Percentiles rank a stretch among this genome's conserved stretches.
Evolutionary conservation across 2,797 vertebrate genomes (phyloP).

Genomic region (Tachyglossus aculeatus): DNA sequence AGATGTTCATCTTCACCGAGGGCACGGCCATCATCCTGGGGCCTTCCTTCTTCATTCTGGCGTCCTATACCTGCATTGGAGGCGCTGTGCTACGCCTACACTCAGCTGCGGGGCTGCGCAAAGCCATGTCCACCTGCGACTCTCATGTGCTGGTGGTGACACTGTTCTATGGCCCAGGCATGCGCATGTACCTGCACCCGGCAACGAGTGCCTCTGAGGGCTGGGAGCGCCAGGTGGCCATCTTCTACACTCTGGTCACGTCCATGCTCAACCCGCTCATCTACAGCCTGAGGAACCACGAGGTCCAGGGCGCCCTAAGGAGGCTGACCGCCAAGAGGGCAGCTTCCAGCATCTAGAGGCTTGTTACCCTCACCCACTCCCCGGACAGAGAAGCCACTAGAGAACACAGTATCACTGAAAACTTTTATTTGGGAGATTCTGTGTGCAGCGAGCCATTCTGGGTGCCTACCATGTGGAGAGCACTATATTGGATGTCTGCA

Average conservation of each 20-base stretch:
- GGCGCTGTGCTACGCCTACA: conserved; percentile 7
- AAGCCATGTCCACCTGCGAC: conserved; percentile 56
- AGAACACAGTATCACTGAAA: no score
- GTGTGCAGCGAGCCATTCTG: no score
- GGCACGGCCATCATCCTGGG: conserved; percentile 52
- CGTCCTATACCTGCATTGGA: conserved; percentile 42
- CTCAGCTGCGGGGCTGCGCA: conserved; percentile 31
- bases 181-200: no score
- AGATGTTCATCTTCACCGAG: conserved; percentile 56
- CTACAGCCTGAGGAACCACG: conserved; percentile 57
- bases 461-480: no score
- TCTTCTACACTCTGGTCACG: conserved; percentile 57
- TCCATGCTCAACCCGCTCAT: conserved; percentile 59
- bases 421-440: no score
- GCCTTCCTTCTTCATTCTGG: conserved; percentile 59
- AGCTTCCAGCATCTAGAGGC: no score
- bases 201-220: conserved; percentile 43
- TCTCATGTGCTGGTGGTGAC: conserved; percentile 56
- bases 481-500: no score
- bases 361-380: no score
- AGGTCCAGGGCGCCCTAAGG: conserved; percentile 40
- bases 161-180: conserved; percentile 57
- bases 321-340: no score
- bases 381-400: no score
- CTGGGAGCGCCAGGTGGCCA: conserved; percentile 42